Evolutionary conservation across 2,797 vertebrate genomes (phyloP), one percentile per base, ranked within the genome.

Genomic region (Siniperca obscura): DNA sequence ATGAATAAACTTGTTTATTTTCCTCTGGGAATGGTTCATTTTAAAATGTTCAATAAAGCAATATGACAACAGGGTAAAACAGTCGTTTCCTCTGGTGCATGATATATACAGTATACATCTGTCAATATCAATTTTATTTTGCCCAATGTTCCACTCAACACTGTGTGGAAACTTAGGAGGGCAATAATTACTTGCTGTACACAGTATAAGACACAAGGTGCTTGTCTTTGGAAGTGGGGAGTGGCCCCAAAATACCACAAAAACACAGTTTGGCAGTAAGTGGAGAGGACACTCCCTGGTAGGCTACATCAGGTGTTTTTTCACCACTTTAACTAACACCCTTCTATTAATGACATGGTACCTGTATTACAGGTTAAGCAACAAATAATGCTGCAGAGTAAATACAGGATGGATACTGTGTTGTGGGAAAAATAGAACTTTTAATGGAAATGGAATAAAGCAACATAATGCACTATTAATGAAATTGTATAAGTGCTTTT

Each of bases 321-420:
- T 40, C 17, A 60, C 2, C 52, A 5, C 19, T 22, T 5, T 27
- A 27, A 27, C 27, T 5, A 44, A 22, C 12, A 34, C 46, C 30
- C 38, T 5, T 13, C 2, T 60, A 17, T 10, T 17, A 19, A 30
- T 36, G 0, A 16, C 9, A 55, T 14, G 2, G 1, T 11, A 73
- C 66, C 30, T 44, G 78, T 38, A 44, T 62, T n/a, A 76, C 80
- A 85, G 71, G 75, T 87, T 81, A 1, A 21, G 7, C 44, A 56
- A 53, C 56, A 62, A 1, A n/a, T 36, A 56, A 53, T 27, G 27
- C 16, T 78, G 64, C 17, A 53, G 1, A 38, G 30, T n/a, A n/a
- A 62, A 44, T 38, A 5, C n/a, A 48, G 10, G 13, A 3, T 9
- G 8, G 7, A n/a, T 0, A 34, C 19, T 27, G 56, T 67, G n/a